Evolutionary conservation across 2,113 vertebrate species (phyloP).

Genomic region (Psilopsiagon aurifrons): DNA sequence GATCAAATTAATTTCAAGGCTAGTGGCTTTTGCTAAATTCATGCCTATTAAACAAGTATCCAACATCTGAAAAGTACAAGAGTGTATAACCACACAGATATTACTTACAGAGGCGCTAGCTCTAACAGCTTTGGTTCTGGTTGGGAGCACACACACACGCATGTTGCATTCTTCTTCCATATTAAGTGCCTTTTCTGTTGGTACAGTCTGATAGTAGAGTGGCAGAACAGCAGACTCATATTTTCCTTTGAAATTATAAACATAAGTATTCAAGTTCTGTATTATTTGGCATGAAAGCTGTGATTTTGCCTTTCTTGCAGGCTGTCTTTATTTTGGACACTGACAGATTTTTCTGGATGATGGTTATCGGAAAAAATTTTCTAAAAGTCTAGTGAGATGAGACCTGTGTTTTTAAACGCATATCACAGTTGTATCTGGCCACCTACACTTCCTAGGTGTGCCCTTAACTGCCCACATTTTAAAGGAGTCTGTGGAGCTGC

Average conservation of each 20-base stretch:
- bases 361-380: background rate
- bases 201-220: slow-evolving; percentile 52
- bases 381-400: background rate
- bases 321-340: slow-evolving; percentile 37
- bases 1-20: background rate
- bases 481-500: background rate
- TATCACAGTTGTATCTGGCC: background rate
- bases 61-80: background rate
- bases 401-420: background rate
- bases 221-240: slow-evolving; percentile 62
- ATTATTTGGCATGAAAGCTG: slow-evolving; percentile 53
- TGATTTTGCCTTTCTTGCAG: slow-evolving; percentile 43
- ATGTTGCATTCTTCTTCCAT: slow-evolving; percentile 63
- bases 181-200: slow-evolving; percentile 52
- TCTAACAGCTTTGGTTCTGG: slow-evolving; percentile 23
- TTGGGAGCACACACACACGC: slow-evolving; percentile 34
- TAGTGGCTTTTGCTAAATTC: background rate
- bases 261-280: slow-evolving; percentile 46
- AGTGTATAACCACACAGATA: background rate
- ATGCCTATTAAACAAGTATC: background rate
- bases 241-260: slow-evolving; percentile 70
- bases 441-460: background rate
- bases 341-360: slow-evolving; percentile 16
- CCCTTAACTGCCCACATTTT: background rate
- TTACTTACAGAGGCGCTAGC: background rate